Percentiles rank a stretch among this genome's conserved stretches.
These are phyloP conservation scores for Priocnemis perturbator DNA, from an alignment of 2,888 invertebrate genomes.

Conservation along the genomic window DNA sequence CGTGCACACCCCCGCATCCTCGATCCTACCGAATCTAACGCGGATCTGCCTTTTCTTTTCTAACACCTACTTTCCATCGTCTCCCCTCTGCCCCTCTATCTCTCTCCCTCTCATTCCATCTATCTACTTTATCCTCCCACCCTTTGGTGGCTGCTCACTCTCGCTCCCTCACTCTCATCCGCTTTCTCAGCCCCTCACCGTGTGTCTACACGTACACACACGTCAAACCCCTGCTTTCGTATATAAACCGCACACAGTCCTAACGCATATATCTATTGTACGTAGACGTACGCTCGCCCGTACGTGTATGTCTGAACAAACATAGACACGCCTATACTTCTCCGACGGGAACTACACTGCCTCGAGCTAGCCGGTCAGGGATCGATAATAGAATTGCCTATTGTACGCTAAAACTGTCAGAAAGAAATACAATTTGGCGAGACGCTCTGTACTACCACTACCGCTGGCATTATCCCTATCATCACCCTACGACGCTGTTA, in stretches of 20 bases:
- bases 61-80: neutral
- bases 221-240: constrained; percentile 10
- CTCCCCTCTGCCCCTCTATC: neutral
- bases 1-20: too few species aligned
- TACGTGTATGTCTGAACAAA: constrained; percentile 1
- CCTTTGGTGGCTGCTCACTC: too few species aligned
- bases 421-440: constrained; percentile 61
- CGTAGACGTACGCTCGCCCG: neutral
- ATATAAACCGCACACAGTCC: constrained; percentile 13
- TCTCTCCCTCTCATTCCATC: neutral
- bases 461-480: neutral
- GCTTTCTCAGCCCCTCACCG: constrained; percentile 18
- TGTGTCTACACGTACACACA: constrained; percentile 18
- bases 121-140: neutral
- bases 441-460: constrained; percentile 30
- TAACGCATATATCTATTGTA: neutral
- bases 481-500: neutral
- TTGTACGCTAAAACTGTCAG: constrained; percentile 64
- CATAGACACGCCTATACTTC: constrained; percentile 12
- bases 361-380: constrained; percentile 52
- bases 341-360: constrained; percentile 33
- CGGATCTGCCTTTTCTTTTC: neutral
- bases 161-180: constrained; percentile 14
- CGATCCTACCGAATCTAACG: neutral
- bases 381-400: constrained; percentile 72